Evolutionary conservation across 2,888 invertebrate species (phyloP).

Genomic region (Lasioglossum vierecki): DNA sequence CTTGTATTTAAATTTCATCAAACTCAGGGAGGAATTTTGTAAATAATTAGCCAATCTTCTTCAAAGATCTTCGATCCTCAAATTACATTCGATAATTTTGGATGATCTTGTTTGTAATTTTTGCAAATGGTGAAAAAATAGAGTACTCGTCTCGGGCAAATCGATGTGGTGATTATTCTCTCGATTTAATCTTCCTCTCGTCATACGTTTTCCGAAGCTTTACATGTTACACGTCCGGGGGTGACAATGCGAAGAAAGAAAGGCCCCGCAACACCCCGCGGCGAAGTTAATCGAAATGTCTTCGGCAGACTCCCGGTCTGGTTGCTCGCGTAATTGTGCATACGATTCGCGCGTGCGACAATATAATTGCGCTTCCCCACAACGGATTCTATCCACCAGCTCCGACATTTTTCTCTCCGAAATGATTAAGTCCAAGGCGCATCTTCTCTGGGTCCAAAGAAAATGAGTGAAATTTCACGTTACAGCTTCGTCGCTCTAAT

Average conservation of each 20-base stretch:
- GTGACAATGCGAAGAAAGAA: constrained; percentile 44
- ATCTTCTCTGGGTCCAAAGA: not conserved
- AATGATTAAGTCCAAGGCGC: not conserved
- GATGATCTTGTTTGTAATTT: not conserved
- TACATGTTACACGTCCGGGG: constrained; percentile 7
- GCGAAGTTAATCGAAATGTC: constrained; percentile 83
- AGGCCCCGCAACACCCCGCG: constrained; percentile 64
- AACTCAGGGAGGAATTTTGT: not conserved
- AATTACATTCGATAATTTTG: not conserved
- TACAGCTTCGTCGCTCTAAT: not conserved
- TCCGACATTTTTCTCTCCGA: not conserved
- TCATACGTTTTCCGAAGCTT: not conserved
- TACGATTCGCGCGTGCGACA: constrained; percentile 13
- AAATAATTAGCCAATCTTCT: not conserved
- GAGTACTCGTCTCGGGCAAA: not conserved
- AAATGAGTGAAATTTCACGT: not conserved
- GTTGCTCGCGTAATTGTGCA: constrained; percentile 40
- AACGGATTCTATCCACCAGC: not conserved
- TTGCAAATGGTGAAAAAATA: not conserved
- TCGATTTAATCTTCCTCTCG: constrained; percentile 4
- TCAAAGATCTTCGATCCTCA: not conserved
- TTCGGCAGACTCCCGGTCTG: constrained; percentile 76
- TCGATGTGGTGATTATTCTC: not conserved
- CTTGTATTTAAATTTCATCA: not conserved
- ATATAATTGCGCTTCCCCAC: constrained; percentile 30